phyloP scores from a whole-genome alignment of 2,797 vertebrate species.

The Oceanodroma leucorhoa region DNA sequence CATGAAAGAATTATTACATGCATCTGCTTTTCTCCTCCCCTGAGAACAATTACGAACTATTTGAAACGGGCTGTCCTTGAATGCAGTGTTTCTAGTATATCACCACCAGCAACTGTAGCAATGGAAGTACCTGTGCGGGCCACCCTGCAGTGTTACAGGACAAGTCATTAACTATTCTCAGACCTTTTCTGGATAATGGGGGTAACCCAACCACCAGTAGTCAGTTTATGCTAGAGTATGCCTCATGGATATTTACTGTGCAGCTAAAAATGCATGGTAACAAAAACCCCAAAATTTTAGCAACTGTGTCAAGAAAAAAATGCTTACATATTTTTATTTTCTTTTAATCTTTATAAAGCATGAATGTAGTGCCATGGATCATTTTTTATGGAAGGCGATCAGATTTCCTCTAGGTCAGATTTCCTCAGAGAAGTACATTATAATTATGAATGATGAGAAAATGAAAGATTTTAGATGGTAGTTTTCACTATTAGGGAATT shows the following conservation, averaged over 20 bases:
- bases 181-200: background rate
- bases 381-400: background rate
- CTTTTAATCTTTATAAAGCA: background rate
- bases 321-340: background rate
- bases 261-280: background rate
- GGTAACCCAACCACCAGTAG: background rate
- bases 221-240: background rate
- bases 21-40: slow-evolving; percentile 9
- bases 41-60: background rate
- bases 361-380: background rate
- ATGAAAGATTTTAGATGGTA: background rate
- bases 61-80: slow-evolving; percentile 23
- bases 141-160: background rate
- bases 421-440: background rate
- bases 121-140: background rate
- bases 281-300: background rate
- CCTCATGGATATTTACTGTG: background rate
- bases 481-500: background rate
- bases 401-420: background rate
- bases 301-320: background rate
- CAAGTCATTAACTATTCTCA: background rate
- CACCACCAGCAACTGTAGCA: background rate
- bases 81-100: background rate
- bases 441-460: background rate
- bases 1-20: background rate